Evolutionary conservation across 2,113 vertebrate species (phyloP), one percentile per base, ranked within the genome.

Genomic region (Pycnonotus jocosus): DNA sequence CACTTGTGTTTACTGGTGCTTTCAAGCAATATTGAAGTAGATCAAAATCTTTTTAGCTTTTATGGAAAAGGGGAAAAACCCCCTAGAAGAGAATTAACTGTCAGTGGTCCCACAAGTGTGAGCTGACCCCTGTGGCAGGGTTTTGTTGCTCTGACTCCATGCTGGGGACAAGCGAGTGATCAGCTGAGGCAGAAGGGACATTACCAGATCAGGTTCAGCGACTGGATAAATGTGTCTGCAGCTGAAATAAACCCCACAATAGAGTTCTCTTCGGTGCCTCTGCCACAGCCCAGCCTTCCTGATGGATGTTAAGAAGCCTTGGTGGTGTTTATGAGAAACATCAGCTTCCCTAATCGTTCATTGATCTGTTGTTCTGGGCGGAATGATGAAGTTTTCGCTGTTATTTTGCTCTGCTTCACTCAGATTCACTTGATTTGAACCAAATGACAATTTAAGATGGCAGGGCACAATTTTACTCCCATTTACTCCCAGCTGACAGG

Each of bases 351-450:
- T 96, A 92, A 95, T 94, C 14, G 24, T 91, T 89, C 96, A 93
- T 89, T 93, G 97, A 96, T 96, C 92, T 89, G 94, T 96, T 90
- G 82, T 95, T 94, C 92, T 85, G 84, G 58, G 88, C 11, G 22
- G 91, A 87, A 66, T 50, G 54, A 84, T 82, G 76, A 94, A 48
- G 90, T 57, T 90, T 62, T 30, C 0, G 0, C 66, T 69, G 54
- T 93, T 94, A 68, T 66, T 90, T 88, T 88, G 65, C 81, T 91
- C 38, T 0, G 2, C 88, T 95, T 96, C 80, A 19, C 77, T 95
- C 37, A 6, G 77, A 45, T 90, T 80, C 3, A 0, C 90, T 95
- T 89, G 89, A 66, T 57, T 88, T 0, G 2, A 96, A 84, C 73
- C 8, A 6, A 81, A 74, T 53, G 45, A 61, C 0, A 0, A 83